Base-by-base conservation (phyloP, 2,797 vertebrate species). In the Scyliorhinus canicula region DNA sequence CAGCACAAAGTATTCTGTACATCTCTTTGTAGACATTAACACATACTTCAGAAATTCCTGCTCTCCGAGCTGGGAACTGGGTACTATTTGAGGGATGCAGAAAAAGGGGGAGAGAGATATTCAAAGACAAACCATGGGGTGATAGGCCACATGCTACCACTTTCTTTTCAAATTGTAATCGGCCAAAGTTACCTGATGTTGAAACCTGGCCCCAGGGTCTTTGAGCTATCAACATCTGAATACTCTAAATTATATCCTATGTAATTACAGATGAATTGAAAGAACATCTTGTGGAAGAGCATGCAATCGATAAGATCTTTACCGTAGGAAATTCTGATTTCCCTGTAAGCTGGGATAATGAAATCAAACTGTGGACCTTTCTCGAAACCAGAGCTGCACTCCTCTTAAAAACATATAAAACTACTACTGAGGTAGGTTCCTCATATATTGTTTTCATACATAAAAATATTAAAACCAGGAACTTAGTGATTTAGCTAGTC, bases 271-370 rank as follows among this genome's bases (percentile, higher is more conserved):
- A 99, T 96, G 99, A 99, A 95, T 96, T 99, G 95, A 98, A 98
- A 96, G 98, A 98, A 90, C 99, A 98, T 95, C 97, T 99, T 95
- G 97, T 99, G 1, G 99, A 99, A 21, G 98, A 99, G 21, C 97
- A 96, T 0, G 98, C 98, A 11, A 98, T 99, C 95, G 98, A 99
- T 95, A 99, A 98, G 97, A 98, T 99, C 97, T 98, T 99, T 97
- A 99, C 98, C 31, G 96, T 99, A 97, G 99, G 99, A 0, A 99
- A 99, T 97, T 98, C 98, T 0, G 99, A 99, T 95, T 99, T 99
- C 95, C 99, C 99, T 0, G 98, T 99, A 95, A 99, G 98, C 97
- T 99, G 99, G 99, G 98, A 98, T 95, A 99, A 99, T n/a, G 99
- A 99, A 97, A 98, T 99, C 96, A 99, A 98, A 96, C 96, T 99